These are phyloP conservation scores for Pempheris klunzingeri DNA, from an alignment of 2,797 vertebrate species.

Conservation along the genomic window DNA sequence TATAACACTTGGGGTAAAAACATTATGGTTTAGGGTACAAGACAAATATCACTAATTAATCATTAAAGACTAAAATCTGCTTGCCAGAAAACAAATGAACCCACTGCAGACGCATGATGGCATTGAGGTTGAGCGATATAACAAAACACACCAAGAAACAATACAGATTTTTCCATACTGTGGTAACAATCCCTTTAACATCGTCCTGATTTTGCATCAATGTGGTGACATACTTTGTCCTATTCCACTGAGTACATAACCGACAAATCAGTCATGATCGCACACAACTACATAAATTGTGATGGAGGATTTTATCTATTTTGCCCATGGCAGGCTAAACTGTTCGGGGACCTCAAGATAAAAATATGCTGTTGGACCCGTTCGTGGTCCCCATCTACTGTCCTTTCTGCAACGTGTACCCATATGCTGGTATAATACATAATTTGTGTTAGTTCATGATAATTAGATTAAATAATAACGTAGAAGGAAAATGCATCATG, in stretches of 20 bases:
- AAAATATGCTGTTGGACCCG: neutral
- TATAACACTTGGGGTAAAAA: constrained; percentile 23
- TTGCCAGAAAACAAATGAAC: neutral
- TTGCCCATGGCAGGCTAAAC: neutral
- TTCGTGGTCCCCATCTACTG: no score
- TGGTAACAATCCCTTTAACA: neutral
- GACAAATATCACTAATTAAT: constrained; percentile 13
- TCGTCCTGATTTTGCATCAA: neutral
- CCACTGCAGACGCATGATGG: neutral
- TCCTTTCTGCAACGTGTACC: neutral
- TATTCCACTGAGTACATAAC: no score
- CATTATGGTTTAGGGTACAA: constrained; percentile 16
- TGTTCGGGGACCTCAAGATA: neutral
- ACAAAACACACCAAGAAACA: neutral
- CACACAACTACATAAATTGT: no score
- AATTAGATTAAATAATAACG: neutral
- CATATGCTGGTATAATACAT: no score
- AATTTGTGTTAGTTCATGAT: neutral
- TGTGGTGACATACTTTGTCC: neutral
- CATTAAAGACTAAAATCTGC: neutral
- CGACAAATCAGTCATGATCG: no score
- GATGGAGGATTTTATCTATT: neutral
- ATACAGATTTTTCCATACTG: neutral
- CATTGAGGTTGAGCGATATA: neutral
- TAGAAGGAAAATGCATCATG: neutral